These are phyloP conservation scores for Luperina nickerlii DNA, from an alignment of 2,888 invertebrate species.

Conservation along the genomic window DNA sequence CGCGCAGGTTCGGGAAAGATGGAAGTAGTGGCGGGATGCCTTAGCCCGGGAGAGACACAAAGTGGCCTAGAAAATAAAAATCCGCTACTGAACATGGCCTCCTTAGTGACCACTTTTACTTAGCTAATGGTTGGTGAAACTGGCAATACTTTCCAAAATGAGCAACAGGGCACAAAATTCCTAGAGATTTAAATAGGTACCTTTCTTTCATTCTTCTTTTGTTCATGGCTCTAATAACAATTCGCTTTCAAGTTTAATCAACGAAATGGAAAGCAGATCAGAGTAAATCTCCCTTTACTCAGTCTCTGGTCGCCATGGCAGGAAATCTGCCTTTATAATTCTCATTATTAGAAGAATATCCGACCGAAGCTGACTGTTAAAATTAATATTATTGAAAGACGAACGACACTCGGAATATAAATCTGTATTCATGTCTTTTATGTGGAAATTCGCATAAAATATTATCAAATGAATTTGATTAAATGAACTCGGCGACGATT, in stretches of 20 bases:
- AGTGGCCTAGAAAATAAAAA: neutral
- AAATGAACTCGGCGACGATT: neutral
- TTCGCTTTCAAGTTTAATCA: conserved; percentile 44
- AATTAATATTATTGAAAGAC: conserved; percentile 58
- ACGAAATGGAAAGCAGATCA: conserved; percentile 40
- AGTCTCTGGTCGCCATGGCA: conserved; percentile 27
- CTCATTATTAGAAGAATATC: conserved; percentile 41
- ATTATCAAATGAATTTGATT: conserved; percentile 39
- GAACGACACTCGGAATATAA: conserved; percentile 48
- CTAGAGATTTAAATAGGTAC: neutral
- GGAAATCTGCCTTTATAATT: conserved; percentile 53
- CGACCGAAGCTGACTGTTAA: conserved; percentile 41
- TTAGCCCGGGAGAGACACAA: neutral
- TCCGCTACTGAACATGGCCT: neutral
- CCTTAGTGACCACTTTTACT: neutral
- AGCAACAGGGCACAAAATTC: neutral
- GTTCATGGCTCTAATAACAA: conserved; percentile 14
- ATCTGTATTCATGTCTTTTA: conserved; percentile 51
- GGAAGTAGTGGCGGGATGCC: neutral
- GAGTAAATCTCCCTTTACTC: conserved; percentile 14
- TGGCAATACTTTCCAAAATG: neutral
- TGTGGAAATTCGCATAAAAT: conserved; percentile 41
- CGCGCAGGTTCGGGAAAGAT: neutral
- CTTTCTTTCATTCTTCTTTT: neutral
- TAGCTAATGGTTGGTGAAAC: neutral